Percentiles rank a stretch among this genome's conserved stretches.
phyloP scores from a whole-genome alignment of 2,888 invertebrate species.

The Philhelius pedissequus region DNA sequence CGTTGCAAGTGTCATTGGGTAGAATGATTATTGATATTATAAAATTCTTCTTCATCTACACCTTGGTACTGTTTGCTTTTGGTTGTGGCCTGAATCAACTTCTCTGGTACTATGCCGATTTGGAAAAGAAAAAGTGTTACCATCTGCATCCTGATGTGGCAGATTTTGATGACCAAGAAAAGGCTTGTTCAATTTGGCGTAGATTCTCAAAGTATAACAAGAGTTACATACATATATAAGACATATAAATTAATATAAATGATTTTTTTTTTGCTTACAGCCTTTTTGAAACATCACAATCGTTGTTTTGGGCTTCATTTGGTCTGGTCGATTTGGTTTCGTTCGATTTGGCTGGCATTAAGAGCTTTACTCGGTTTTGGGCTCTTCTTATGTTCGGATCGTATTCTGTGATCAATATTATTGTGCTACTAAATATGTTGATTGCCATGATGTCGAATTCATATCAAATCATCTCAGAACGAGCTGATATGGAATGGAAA shows the following conservation, averaged over 20 bases:
- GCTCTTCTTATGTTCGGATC: constrained; percentile 98
- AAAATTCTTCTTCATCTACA: constrained; percentile 97
- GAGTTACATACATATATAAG: constrained; percentile 13
- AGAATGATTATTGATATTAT: constrained; percentile 96
- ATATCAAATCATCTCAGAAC: constrained; percentile 97
- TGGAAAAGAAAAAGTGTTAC: constrained; percentile 92
- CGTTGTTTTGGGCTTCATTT: constrained; percentile 98
- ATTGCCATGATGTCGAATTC: constrained; percentile 99
- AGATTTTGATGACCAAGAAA: constrained; percentile 90
- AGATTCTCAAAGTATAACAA: constrained; percentile 95
- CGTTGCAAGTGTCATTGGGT: constrained; percentile 94
- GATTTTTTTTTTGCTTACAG: constrained; percentile 80
- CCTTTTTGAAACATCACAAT: constrained; percentile 97
- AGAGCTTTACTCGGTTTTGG: constrained; percentile 97
- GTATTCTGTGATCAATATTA: constrained; percentile 97
- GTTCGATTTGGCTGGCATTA: constrained; percentile 96
- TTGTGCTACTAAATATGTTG: constrained; percentile 97
- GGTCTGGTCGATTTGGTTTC: constrained; percentile 96
- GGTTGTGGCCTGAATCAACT: constrained; percentile 97
- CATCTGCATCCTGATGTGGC: constrained; percentile 85
- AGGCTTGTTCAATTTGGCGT: constrained; percentile 92
- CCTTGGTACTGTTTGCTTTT: constrained; percentile 95
- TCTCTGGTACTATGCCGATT: constrained; percentile 94
- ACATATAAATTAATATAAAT: background rate
- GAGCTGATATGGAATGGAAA: constrained; percentile 98